Evolutionary conservation across 1,140 invertebrate species (phyloP).

Genomic region (Drosophila yakuba): DNA sequence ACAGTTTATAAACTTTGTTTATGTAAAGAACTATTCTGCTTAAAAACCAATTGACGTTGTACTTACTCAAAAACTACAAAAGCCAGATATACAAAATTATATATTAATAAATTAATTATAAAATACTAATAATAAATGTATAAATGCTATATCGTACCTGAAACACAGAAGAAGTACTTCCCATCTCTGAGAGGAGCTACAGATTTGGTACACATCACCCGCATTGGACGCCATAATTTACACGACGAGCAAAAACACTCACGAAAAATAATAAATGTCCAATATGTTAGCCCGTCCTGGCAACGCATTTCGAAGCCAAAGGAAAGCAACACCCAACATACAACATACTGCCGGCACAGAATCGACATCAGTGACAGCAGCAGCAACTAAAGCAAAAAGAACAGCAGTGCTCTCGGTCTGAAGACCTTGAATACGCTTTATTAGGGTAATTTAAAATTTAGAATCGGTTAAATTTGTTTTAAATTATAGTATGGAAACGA

Average conservation of each 20-base stretch:
- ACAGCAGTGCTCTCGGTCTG: not conserved
- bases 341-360: slow-evolving; percentile 42
- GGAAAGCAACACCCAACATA: slow-evolving; percentile 58
- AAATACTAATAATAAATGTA: too few relatives aligned
- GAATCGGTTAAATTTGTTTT: not conserved
- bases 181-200: slow-evolving; percentile 3
- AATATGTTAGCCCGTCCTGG: slow-evolving; percentile 78
- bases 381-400: slow-evolving; percentile 32
- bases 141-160: not conserved
- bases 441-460: not conserved
- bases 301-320: slow-evolving; percentile 61
- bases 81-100: too few relatives aligned
- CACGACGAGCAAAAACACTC: slow-evolving; percentile 79
- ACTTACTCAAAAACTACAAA: too few relatives aligned
- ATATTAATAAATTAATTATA: too few relatives aligned
- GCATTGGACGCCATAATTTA: slow-evolving; percentile 62
- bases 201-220: slow-evolving; percentile 16
- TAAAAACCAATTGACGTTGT: too few relatives aligned
- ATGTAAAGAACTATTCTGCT: too few relatives aligned
- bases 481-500: not conserved
- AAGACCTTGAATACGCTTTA: slow-evolving; percentile 18
- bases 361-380: slow-evolving; percentile 55
- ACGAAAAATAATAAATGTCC: slow-evolving; percentile 83
- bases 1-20: too few relatives aligned
- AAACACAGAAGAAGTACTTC: not conserved